These are phyloP conservation scores for Hemibagrus guttatus DNA, from an alignment of 2,797 vertebrate species.

Conservation along the genomic window DNA sequence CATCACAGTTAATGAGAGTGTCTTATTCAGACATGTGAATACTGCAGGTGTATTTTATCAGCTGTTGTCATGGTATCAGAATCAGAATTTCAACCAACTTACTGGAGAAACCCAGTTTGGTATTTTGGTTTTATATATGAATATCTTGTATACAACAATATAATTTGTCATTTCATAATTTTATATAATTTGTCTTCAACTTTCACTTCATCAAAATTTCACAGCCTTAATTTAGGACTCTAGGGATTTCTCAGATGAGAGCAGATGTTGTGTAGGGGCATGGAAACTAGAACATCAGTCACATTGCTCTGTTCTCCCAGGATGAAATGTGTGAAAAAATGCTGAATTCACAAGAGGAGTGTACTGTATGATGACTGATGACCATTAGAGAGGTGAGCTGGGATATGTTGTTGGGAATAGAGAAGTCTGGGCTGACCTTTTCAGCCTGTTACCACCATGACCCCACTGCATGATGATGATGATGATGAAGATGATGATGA, in stretches of 20 bases:
- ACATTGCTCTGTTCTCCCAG: neutral
- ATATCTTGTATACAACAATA: no score
- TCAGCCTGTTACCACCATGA: neutral
- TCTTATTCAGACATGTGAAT: neutral
- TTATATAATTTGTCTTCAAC: no score
- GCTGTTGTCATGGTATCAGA: neutral
- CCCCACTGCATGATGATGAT: neutral
- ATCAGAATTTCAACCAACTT: neutral
- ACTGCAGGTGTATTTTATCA: neutral
- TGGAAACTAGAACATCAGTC: neutral
- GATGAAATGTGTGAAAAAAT: neutral
- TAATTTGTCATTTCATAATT: no score
- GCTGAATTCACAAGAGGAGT: neutral
- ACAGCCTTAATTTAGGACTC: neutral
- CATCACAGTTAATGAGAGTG: neutral
- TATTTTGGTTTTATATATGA: neutral
- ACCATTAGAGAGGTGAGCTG: neutral
- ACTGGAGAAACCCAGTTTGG: no score
- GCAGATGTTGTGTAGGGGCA: slow-evolving; percentile 7
- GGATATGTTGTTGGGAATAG: neutral
- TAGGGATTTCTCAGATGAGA: neutral
- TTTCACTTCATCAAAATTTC: neutral
- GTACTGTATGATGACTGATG: neutral
- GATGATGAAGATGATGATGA: neutral
- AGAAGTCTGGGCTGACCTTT: neutral